A percentile compares a stretch with the other conserved stretches of the same genome.
Conservation (phyloP, 2,888 invertebrate genomes). For the Drosophila atripex region DNA sequence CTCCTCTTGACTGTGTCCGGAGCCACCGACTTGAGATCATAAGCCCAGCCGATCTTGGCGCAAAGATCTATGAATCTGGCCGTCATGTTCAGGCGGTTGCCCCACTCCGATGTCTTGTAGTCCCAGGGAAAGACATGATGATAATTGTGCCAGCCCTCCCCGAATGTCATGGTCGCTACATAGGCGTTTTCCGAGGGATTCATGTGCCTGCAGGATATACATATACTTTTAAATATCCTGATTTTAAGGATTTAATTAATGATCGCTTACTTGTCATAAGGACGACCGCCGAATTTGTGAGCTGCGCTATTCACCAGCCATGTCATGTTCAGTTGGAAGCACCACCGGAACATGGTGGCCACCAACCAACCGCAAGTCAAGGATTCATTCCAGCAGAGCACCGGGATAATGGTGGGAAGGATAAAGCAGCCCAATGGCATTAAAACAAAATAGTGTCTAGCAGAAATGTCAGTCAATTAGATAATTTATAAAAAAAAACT, state of each 20-base stretch:
- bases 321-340: slow-evolving; percentile 92
- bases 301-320: slow-evolving; percentile 96
- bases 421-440: slow-evolving; percentile 92
- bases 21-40: slow-evolving; percentile 93
- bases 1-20: slow-evolving; percentile 88
- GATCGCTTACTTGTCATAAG: slow-evolving; percentile 88
- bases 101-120: slow-evolving; percentile 93
- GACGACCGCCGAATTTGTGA: slow-evolving; percentile 91
- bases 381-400: slow-evolving; percentile 91
- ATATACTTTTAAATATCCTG: not conserved
- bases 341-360: slow-evolving; percentile 90
- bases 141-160: slow-evolving; percentile 94
- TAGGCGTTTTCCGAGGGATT: slow-evolving; percentile 87
- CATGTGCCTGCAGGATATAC: slow-evolving; percentile 84
- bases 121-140: slow-evolving; percentile 94
- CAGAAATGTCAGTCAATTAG: not conserved
- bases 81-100: slow-evolving; percentile 90
- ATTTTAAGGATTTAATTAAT: not conserved
- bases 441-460: slow-evolving; percentile 89
- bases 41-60: slow-evolving; percentile 93
- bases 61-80: slow-evolving; percentile 92
- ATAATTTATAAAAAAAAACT: not conserved
- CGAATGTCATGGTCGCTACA: slow-evolving; percentile 87
- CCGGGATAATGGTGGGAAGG: slow-evolving; percentile 90
- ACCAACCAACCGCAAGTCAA: slow-evolving; percentile 88